Percentiles rank a stretch among this genome's conserved stretches.
These are phyloP conservation scores for cat (Felis catus) DNA, from an alignment of 2,113 vertebrate species.

Conservation along the genomic window DNA sequence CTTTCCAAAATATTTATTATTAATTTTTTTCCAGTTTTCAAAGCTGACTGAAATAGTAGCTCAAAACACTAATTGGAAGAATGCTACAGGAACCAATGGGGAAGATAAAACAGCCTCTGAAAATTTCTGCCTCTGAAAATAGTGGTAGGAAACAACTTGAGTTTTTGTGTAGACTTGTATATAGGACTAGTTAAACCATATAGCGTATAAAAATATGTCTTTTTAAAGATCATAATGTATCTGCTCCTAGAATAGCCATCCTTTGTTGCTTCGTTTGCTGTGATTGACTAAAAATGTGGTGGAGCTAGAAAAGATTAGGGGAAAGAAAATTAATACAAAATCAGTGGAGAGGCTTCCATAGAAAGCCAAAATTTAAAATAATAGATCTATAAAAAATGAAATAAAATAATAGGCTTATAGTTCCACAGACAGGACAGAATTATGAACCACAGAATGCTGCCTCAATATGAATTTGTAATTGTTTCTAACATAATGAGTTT, in stretches of 20 bases:
- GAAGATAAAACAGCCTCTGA: neutral
- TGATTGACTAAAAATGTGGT: neutral
- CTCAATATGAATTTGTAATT: neutral
- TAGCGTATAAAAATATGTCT: neutral
- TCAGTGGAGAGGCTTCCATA: neutral
- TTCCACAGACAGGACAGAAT: neutral
- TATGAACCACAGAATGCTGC: neutral
- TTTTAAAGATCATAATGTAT: neutral
- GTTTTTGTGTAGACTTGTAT: neutral
- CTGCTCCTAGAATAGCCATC: neutral
- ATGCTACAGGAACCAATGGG: neutral
- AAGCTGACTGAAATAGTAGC: neutral
- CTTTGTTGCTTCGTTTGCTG: neutral
- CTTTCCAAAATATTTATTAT: neutral
- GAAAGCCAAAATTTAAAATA: constrained; percentile 17
- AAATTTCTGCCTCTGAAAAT: neutral
- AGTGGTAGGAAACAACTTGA: neutral
- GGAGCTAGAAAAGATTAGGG: neutral
- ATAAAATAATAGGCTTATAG: neutral
- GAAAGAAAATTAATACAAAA: constrained; percentile 53
- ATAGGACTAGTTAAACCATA: neutral
- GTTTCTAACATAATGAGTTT: neutral
- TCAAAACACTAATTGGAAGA: neutral
- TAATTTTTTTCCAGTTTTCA: neutral
- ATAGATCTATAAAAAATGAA: neutral